phyloP scores from a whole-genome alignment of 2,797 vertebrate species.

The Rhincodon typus region DNA sequence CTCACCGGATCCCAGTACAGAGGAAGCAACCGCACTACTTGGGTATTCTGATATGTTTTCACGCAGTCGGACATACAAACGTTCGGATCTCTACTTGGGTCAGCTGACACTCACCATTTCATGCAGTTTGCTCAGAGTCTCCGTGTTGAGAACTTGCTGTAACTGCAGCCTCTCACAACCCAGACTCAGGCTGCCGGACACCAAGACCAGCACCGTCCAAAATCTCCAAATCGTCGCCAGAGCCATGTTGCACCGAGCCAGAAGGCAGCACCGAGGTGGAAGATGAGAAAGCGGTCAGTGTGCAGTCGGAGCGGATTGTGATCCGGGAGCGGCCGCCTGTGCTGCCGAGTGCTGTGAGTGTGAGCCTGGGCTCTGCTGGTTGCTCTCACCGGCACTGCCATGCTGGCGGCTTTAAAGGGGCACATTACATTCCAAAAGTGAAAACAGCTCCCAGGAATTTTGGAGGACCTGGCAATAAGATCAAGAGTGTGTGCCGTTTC shows the following conservation, averaged over 20 bases:
- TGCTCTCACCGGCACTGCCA: not conserved
- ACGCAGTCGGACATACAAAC: too few relatives aligned
- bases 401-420: not conserved
- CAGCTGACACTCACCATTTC: not conserved
- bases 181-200: not conserved
- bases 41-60: too few relatives aligned
- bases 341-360: not conserved
- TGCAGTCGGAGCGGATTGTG: not conserved
- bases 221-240: not conserved
- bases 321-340: not conserved
- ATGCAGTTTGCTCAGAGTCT: not conserved
- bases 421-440: not conserved
- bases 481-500: not conserved
- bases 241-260: not conserved
- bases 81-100: too few relatives aligned
- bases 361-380: not conserved
- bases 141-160: not conserved
- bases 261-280: not conserved
- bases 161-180: slow-evolving; percentile 6
- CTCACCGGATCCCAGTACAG: too few relatives aligned
- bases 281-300: not conserved
- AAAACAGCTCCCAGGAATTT: not conserved
- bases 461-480: not conserved
- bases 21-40: too few relatives aligned
- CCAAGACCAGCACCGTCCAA: not conserved